Percentiles rank a stretch among this genome's conserved stretches.
These are phyloP conservation scores for Mesitornis unicolor DNA, from an alignment of 2,113 vertebrate species.

Conservation along the genomic window DNA sequence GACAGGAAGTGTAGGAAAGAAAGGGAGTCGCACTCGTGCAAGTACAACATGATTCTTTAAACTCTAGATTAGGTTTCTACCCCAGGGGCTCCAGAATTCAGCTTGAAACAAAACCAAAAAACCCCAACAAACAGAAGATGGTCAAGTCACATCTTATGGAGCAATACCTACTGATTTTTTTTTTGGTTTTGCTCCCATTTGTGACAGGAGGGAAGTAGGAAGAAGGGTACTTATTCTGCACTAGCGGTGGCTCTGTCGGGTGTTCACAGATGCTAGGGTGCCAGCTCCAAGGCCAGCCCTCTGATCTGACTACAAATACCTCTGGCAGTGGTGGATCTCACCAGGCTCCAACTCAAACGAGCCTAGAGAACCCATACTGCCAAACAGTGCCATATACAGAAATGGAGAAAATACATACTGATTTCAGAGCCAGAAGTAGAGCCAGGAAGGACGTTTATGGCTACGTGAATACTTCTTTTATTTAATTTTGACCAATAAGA, in stretches of 20 bases:
- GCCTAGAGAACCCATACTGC: background rate
- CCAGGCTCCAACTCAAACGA: background rate
- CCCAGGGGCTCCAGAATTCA: background rate
- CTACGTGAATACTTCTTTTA: background rate
- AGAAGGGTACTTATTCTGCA: background rate
- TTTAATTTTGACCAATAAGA: background rate
- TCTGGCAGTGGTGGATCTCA: background rate
- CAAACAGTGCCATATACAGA: background rate
- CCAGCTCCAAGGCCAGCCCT: background rate
- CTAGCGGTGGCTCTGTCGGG: background rate
- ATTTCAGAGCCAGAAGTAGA: background rate
- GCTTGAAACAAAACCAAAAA: background rate
- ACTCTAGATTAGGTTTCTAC: background rate
- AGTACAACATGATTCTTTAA: background rate
- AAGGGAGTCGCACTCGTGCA: background rate
- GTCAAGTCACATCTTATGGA: background rate
- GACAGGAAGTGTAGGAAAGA: slow-evolving; percentile 30
- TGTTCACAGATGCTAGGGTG: background rate
- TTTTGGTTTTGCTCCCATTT: background rate
- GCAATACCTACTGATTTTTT: background rate
- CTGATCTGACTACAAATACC: background rate
- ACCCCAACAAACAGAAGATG: background rate
- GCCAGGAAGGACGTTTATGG: background rate
- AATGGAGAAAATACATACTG: background rate
- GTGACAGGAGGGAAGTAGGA: background rate